These are phyloP conservation scores for Rhizoglyphus robini DNA, from an alignment of 1,140 invertebrate species.

Conservation along the genomic window DNA sequence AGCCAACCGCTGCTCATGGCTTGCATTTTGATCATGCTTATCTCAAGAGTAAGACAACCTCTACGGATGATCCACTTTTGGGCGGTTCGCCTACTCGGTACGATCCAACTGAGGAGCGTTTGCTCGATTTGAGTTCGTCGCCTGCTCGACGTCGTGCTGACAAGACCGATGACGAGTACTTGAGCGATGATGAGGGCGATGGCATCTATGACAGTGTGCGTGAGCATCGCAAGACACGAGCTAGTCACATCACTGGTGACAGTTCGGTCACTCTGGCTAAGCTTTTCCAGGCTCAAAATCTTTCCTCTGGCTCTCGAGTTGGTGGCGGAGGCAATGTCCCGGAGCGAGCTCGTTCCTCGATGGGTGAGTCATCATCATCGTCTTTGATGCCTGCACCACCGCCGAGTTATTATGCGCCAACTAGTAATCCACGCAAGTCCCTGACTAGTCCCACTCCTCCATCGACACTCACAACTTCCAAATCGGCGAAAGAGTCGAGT, in stretches of 20 bases:
- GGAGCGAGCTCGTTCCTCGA: too few relatives aligned
- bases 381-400: too few relatives aligned
- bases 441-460: too few relatives aligned
- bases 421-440: too few relatives aligned
- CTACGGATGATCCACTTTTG: neutral
- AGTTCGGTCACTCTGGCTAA: neutral
- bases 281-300: neutral
- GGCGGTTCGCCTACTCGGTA: neutral
- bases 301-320: neutral
- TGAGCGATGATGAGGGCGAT: neutral
- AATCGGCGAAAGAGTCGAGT: too few relatives aligned
- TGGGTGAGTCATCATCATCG: too few relatives aligned
- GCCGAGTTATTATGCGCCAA: too few relatives aligned
- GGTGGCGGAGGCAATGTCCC: too few relatives aligned
- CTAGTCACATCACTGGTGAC: neutral
- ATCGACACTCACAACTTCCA: too few relatives aligned
- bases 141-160: neutral
- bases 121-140: neutral
- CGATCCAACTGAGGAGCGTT: neutral
- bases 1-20: neutral
- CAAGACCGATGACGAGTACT: neutral
- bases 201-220: neutral
- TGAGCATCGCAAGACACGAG: neutral
- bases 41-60: neutral
- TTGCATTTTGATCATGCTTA: neutral